Base-by-base conservation (phyloP, 2,113 vertebrate species). In the Aix galericulata region DNA sequence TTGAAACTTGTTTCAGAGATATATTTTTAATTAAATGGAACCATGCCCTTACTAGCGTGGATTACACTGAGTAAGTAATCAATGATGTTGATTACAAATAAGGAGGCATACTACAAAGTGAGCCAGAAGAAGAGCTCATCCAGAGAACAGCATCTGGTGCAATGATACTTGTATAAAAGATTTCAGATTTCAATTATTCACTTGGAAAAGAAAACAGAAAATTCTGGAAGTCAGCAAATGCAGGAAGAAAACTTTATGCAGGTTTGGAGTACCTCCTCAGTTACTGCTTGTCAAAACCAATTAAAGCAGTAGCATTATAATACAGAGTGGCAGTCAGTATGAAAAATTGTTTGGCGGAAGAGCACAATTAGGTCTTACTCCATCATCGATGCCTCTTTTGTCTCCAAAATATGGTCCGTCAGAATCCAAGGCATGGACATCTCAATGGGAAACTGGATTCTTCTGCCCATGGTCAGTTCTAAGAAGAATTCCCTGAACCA, bases 371-470 rank as follows among this genome's bases (percentile, higher is more conserved):
- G 29, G 22, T 90, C 98, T 98, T 98, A 98, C 98, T 98, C 98
- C 98, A 98, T 98, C 98, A 98, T 98, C 5, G 98, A 98, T 1
- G 98, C 98, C 94, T 98, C 98, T 87, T 98, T 98, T 72, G 98
- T 98, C 96, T 98, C 98, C 87, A 98, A 90, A 89, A 98, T 98
- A 96, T 99, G 99, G 96, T 99, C 99, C 0, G 99, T 99, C 87
- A 99, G 98, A 97, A 99, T 99, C 99, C 99, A 99, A 56, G 99
- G 99, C 99, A 99, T 99, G 64, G 99, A 99, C 99, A 99, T 99
- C 97, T 99, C 98, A 53, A 98, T 98, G 52, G 98, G 98, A 91
- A 98, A 98, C 59, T 98, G 98, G 93, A 98, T 98, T 93, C 98
- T 97, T 93, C 98, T 97, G 69, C 98, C 98, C 98, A 98, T 98